A percentile compares a stretch with the other conserved stretches of the same genome.
These are phyloP conservation scores for Megastigmus dorsalis DNA, from an alignment of 2,888 invertebrate genomes.

Conservation along the genomic window DNA sequence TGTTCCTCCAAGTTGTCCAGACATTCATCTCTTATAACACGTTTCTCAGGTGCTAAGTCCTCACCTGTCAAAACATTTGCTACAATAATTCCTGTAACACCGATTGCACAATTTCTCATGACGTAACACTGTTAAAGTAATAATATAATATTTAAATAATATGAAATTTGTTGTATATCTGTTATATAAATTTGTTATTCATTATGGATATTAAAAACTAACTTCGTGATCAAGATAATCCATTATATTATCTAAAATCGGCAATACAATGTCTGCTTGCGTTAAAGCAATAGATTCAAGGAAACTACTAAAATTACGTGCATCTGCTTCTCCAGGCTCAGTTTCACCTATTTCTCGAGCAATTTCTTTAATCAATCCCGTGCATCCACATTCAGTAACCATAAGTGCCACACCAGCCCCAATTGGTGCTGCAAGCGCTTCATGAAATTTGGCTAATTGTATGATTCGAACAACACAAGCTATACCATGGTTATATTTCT, in stretches of 20 bases:
- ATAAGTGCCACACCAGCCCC: constrained; percentile 83
- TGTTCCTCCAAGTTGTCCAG: constrained; percentile 88
- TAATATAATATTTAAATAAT: constrained; percentile 27
- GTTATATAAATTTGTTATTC: not conserved
- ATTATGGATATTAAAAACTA: constrained; percentile 36
- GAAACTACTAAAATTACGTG: constrained; percentile 69
- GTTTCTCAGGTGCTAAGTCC: constrained; percentile 81
- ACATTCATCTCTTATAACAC: constrained; percentile 84
- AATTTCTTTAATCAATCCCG: constrained; percentile 83
- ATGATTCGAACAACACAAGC: constrained; percentile 84
- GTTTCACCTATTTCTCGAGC: constrained; percentile 84
- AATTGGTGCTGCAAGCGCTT: constrained; percentile 82
- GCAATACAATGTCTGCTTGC: constrained; percentile 64
- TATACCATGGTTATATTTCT: constrained; percentile 88
- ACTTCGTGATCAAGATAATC: constrained; percentile 68
- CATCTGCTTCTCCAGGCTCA: constrained; percentile 77
- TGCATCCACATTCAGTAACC: constrained; percentile 81
- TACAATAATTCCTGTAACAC: constrained; percentile 88
- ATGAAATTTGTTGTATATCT: constrained; percentile 8
- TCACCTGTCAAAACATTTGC: constrained; percentile 84
- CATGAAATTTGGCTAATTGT: constrained; percentile 83
- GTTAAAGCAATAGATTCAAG: constrained; percentile 64
- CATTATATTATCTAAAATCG: constrained; percentile 65
- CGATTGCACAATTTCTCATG: constrained; percentile 87
- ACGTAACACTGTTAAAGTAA: constrained; percentile 73